Conservation (phyloP, 2,888 invertebrate species). For the Xylophagus ater region DNA sequence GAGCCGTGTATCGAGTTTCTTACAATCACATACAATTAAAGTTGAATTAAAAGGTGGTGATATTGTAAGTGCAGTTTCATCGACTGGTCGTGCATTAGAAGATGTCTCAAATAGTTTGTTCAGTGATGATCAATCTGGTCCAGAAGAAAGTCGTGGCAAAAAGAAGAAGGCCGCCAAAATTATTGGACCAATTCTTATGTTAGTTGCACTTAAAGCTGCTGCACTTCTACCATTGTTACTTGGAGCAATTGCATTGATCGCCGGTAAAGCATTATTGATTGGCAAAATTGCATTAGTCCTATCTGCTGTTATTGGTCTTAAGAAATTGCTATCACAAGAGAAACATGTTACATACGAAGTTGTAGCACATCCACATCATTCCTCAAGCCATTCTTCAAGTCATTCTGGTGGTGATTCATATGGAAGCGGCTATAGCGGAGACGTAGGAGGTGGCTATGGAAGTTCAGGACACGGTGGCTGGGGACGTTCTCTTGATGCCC, state of each 20-base stretch:
- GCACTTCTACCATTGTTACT: constrained; percentile 66
- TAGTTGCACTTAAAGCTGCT: constrained; percentile 66
- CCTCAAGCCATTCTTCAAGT: constrained; percentile 54
- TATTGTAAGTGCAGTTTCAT: constrained; percentile 66
- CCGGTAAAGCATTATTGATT: constrained; percentile 72
- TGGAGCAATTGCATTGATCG: constrained; percentile 72
- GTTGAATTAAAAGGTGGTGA: constrained; percentile 77
- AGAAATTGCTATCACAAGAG: constrained; percentile 68
- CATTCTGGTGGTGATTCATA: constrained; percentile 59
- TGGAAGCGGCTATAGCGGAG: constrained; percentile 45
- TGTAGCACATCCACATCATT: constrained; percentile 73
- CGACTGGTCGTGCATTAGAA: constrained; percentile 68
- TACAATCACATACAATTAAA: constrained; percentile 70
- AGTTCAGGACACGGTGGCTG: constrained; percentile 57
- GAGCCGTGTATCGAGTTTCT: constrained; percentile 60
- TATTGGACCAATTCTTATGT: constrained; percentile 62
- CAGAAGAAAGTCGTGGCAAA: constrained; percentile 65
- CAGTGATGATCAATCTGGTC: constrained; percentile 44
- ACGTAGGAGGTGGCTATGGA: constrained; percentile 47
- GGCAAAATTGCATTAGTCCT: constrained; percentile 76
- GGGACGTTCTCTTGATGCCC: constrained; percentile 66
- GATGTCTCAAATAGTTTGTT: constrained; percentile 55
- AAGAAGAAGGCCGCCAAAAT: constrained; percentile 74
- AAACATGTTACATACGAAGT: constrained; percentile 84
- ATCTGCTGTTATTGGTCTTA: constrained; percentile 72